These are phyloP conservation scores for Oscheius sp. DNA, from an alignment of 2,888 invertebrate species.

Conservation along the genomic window DNA sequence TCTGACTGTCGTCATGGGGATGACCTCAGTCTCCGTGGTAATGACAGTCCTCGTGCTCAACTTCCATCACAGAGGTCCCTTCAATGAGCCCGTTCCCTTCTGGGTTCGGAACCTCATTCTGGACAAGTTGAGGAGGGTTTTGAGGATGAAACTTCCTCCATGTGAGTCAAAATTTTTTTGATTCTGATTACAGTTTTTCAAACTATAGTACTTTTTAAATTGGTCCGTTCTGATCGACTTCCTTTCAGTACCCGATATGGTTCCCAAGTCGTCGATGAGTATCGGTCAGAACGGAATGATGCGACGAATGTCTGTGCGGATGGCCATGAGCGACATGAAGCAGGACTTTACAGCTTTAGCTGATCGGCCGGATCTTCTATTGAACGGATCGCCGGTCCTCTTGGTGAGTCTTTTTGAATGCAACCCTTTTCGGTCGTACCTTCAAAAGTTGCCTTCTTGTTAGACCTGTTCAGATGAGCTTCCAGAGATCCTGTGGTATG, in stretches of 20 bases:
- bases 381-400: constrained; percentile 13
- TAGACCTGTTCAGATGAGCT: too few relatives aligned
- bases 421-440: too few relatives aligned
- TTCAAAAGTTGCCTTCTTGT: too few relatives aligned
- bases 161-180: background rate
- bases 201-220: background rate
- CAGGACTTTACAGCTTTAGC: constrained; percentile 26
- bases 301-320: constrained; percentile 38
- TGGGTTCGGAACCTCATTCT: constrained; percentile 75
- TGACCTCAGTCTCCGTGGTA: constrained; percentile 78
- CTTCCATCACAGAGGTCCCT: constrained; percentile 78
- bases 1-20: constrained; percentile 78
- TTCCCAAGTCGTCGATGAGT: constrained; percentile 36
- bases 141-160: constrained; percentile 61
- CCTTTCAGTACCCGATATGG: constrained; percentile 30
- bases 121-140: constrained; percentile 53
- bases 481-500: too few relatives aligned
- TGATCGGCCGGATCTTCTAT: constrained; percentile 26
- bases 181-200: background rate
- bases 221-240: background rate
- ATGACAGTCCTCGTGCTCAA: constrained; percentile 75
- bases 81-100: constrained; percentile 76
- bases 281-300: constrained; percentile 35
- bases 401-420: background rate
- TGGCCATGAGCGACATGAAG: constrained; percentile 41